Evolutionary conservation across 2,888 invertebrate genomes (phyloP).

Genomic region (Eupsilia transversa): DNA sequence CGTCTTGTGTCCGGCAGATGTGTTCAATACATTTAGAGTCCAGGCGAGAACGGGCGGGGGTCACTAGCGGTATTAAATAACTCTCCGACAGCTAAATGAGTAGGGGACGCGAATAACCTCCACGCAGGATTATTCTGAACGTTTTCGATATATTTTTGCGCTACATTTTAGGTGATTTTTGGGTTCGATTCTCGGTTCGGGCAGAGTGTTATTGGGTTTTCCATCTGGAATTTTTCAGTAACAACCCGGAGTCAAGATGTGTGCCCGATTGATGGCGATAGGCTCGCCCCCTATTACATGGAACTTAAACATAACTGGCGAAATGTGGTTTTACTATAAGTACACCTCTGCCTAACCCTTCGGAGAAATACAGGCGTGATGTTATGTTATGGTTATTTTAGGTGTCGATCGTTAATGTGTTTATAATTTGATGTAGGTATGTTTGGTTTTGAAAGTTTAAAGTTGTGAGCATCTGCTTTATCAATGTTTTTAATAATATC

Average conservation of each 20-base stretch:
- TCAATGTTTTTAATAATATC: neutral
- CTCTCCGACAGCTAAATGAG: slow-evolving; percentile 89
- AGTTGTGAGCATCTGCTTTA: slow-evolving; percentile 18
- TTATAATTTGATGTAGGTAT: neutral
- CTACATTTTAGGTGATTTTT: slow-evolving; percentile 36
- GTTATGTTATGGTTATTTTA: too few relatives aligned
- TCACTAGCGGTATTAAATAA: slow-evolving; percentile 89
- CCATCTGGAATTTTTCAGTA: too few relatives aligned
- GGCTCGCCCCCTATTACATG: too few relatives aligned
- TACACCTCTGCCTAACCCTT: too few relatives aligned
- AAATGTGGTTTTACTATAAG: too few relatives aligned
- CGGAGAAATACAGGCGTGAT: too few relatives aligned
- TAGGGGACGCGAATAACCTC: slow-evolving; percentile 84
- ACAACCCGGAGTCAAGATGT: too few relatives aligned
- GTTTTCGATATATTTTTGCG: slow-evolving; percentile 53
- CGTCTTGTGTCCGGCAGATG: slow-evolving; percentile 85
- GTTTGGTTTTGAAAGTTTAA: slow-evolving; percentile 5
- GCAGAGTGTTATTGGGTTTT: too few relatives aligned
- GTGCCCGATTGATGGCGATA: too few relatives aligned
- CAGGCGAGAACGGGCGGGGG: slow-evolving; percentile 81
- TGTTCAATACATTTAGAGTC: slow-evolving; percentile 86
- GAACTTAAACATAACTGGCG: too few relatives aligned
- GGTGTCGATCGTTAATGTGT: slow-evolving; percentile 23
- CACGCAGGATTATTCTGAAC: slow-evolving; percentile 73
- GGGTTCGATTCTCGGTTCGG: too few relatives aligned